These are phyloP conservation scores for Syngnathus rostellatus DNA, from an alignment of 2,797 vertebrate species.

Conservation along the genomic window DNA sequence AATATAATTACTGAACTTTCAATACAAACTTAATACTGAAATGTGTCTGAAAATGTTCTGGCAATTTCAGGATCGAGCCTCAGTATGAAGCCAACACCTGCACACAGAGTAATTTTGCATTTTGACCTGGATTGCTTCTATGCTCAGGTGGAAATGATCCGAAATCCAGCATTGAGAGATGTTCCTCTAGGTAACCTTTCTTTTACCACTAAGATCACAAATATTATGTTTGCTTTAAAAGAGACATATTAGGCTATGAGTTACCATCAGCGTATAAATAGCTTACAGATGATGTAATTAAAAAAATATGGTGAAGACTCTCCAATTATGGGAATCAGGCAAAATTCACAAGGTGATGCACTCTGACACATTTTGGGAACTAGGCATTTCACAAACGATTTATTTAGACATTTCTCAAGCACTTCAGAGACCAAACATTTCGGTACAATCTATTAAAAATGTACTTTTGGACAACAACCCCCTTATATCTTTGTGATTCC, in stretches of 20 bases:
- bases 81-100: not conserved
- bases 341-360: not conserved
- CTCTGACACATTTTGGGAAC: not conserved
- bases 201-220: too few species aligned
- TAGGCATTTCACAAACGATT: not conserved
- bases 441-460: not conserved
- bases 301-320: too few species aligned
- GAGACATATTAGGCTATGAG: too few species aligned
- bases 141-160: conserved; percentile 90
- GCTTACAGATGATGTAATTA: too few species aligned
- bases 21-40: not conserved
- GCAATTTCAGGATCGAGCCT: conserved; percentile 24
- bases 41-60: too few species aligned
- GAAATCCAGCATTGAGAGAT: conserved; percentile 73
- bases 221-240: too few species aligned
- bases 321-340: not conserved
- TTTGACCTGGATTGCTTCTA: conserved; percentile 92
- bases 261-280: too few species aligned
- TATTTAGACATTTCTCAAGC: not conserved
- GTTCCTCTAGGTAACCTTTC: conserved; percentile 75
- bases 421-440: not conserved
- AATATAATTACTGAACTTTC: not conserved
- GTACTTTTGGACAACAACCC: too few species aligned
- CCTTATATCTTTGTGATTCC: not conserved
- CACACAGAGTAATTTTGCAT: conserved; percentile 73